Evolutionary conservation across 2,113 vertebrate genomes (phyloP).

Genomic region (Oryzias curvinotus): DNA sequence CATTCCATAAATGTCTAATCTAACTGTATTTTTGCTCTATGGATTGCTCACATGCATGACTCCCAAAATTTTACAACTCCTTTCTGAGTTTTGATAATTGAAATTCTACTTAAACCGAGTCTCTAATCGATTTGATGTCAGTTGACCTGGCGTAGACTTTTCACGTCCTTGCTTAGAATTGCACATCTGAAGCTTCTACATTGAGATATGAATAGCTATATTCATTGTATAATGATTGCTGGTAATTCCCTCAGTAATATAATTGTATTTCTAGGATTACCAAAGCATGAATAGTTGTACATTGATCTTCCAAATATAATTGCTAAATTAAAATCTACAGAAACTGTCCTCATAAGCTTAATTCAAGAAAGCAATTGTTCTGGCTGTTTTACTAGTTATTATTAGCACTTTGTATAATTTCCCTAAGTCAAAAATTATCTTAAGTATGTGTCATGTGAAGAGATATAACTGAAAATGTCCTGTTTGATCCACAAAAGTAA

Average conservation of each 20-base stretch:
- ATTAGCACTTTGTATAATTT: not conserved
- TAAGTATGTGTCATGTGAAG: not conserved
- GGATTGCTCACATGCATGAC: constrained; percentile 11
- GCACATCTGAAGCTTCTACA: constrained; percentile 30
- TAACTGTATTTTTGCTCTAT: constrained; percentile 7
- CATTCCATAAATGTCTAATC: constrained; percentile 45
- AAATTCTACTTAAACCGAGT: constrained; percentile 18
- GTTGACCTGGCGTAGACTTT: constrained; percentile 44
- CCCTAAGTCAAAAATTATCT: not conserved
- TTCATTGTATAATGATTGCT: not conserved
- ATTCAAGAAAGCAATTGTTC: not conserved
- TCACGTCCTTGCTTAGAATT: constrained; percentile 21
- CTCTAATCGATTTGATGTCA: constrained; percentile 6
- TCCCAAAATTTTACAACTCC: constrained; percentile 2
- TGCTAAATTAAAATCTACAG: not conserved
- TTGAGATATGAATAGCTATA: not conserved
- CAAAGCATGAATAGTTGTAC: constrained; percentile 13
- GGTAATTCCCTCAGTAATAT: constrained; percentile 1
- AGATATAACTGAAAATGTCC: not conserved
- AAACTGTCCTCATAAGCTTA: not conserved
- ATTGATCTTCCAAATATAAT: not conserved
- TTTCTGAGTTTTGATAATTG: constrained; percentile 12
- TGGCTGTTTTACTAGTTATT: not conserved
- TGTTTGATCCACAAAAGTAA: constrained; percentile 3
- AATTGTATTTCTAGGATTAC: constrained; percentile 5